These are phyloP conservation scores for Apis mellifera DNA, from an alignment of 1,140 invertebrate genomes.

Conservation along the genomic window DNA sequence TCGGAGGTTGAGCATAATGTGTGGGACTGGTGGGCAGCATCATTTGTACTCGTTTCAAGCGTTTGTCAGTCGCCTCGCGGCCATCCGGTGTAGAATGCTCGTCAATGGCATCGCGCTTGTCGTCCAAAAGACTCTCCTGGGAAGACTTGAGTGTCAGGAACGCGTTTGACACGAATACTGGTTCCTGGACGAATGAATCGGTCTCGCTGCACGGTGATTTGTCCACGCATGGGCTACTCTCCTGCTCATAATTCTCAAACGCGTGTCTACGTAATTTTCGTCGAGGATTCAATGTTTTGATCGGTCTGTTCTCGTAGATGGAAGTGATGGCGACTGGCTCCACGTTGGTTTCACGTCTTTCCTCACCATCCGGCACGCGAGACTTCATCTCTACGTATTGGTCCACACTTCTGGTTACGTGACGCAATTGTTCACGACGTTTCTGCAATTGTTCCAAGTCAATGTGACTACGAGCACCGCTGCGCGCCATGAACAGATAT, in stretches of 20 bases:
- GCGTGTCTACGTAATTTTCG: constrained; percentile 86
- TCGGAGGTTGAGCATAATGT: constrained; percentile 95
- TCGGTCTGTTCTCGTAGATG: constrained; percentile 87
- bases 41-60: constrained; percentile 80
- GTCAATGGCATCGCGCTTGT: constrained; percentile 76
- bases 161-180: constrained; percentile 83
- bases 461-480: constrained; percentile 84
- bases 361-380: constrained; percentile 81
- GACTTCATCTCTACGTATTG: constrained; percentile 89
- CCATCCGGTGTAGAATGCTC: constrained; percentile 70
- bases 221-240: constrained; percentile 75
- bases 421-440: constrained; percentile 83
- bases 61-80: constrained; percentile 74
- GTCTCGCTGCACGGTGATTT: constrained; percentile 80
- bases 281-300: constrained; percentile 88
- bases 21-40: constrained; percentile 89
- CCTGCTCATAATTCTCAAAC: constrained; percentile 84
- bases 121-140: constrained; percentile 85
- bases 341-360: constrained; percentile 75
- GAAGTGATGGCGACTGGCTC: constrained; percentile 88
- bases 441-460: constrained; percentile 86
- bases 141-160: constrained; percentile 85
- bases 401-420: constrained; percentile 86
- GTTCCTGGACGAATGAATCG: constrained; percentile 70
- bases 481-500: constrained; percentile 83